Base-by-base conservation (phyloP, 2,888 invertebrate species). In the Sminthurides aquaticus region DNA sequence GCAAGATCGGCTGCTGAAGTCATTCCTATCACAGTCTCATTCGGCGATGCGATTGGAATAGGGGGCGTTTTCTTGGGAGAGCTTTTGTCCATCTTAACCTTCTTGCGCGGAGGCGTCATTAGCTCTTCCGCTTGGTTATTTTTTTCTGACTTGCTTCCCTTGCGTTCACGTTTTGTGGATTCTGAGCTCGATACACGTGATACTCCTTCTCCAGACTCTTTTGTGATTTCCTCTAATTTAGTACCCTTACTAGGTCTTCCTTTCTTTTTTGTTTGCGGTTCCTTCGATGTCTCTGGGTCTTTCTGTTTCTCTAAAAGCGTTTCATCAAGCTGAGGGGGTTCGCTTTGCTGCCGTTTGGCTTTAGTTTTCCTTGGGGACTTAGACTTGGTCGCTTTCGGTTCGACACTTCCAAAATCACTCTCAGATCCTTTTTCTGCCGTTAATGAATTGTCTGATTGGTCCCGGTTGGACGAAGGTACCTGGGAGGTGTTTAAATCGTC, bases 371-470 rank as follows among this genome's bases (percentile, higher is more conserved):
- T 43, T 43, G 43, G 43, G 43, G 43, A 43, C 18, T 43, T 43
- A 15, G 18, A 20, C 20, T 52, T 52, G 22, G 20, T 20, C 18
- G 52, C 5, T 52, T 52, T 52, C 52, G 18, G 52, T 15, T 20
- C 52, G 52, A 18, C 8, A 52, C 5, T 20, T 22, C 5, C 20
- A 52, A 52, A 20, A 20, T 52, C 52, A 8, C 5, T 8, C 5
- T 52, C 52, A 18, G 52, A 52, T 20, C 52, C 52, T 20, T 52
- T 52, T 20, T 52, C 52, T 15, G 22, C 52, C 5, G 52, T 52
- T 18, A 52, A 8, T 22, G 52, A 52, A 52, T 8, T 52, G 20
- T 52, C 52, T 52, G 52, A 52, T 8, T 15, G 52, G 18, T 20
- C 52, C 11, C 43, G n/a, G n/a, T n/a, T n/a, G n/a, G n/a, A n/a